Evolutionary conservation across 37 sponge, comb jelly and placozoan species (phyloP).

Genomic region (Spongilla lacustris): DNA sequence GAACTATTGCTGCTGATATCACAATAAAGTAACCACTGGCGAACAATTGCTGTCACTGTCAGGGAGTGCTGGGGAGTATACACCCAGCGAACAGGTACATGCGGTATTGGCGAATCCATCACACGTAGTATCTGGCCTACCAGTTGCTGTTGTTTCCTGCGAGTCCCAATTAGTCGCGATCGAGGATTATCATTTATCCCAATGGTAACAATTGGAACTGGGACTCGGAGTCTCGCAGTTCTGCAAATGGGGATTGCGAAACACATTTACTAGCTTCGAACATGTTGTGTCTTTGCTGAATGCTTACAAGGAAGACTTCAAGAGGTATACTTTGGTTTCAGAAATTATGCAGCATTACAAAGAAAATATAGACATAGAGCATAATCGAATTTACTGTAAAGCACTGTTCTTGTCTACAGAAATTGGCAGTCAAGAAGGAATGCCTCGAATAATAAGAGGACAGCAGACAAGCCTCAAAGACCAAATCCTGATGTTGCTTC

Average conservation of each 20-base stretch:
- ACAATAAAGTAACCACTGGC: no score
- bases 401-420: background rate
- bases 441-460: slow-evolving; percentile 12
- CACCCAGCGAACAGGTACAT: no score
- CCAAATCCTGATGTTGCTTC: slow-evolving; percentile 4
- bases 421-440: slow-evolving; percentile 22
- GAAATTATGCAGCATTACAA: slow-evolving; percentile 10
- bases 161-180: no score
- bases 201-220: no score
- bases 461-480: slow-evolving; percentile 13
- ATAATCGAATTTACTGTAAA: slow-evolving; percentile 22
- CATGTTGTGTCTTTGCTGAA: slow-evolving; percentile 21
- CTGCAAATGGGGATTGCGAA: background rate
- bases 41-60: no score
- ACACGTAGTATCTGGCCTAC: no score
- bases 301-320: slow-evolving; percentile 30
- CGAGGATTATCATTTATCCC: no score
- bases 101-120: no score
- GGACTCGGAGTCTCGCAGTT: no score
- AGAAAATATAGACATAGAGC: slow-evolving; percentile 11
- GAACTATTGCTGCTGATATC: no score
- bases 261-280: slow-evolving; percentile 15
- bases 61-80: no score
- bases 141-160: no score
- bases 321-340: slow-evolving; percentile 30